Conservation (phyloP, 1,140 invertebrate species). For the Drosophila neocordata region DNA sequence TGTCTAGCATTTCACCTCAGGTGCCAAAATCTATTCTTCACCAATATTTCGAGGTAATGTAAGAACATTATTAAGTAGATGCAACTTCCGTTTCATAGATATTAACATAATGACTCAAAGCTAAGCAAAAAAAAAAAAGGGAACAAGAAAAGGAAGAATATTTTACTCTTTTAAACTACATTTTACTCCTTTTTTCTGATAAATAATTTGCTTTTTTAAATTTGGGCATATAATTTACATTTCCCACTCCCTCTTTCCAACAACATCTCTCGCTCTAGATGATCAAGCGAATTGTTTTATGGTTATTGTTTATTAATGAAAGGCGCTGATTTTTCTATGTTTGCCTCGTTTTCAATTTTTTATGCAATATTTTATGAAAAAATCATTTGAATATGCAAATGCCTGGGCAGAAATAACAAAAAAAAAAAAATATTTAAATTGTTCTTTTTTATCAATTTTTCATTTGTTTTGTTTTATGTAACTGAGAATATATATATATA, state of each 20-base stretch:
- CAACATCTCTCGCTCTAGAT: neutral
- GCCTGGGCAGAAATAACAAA: slow-evolving; percentile 11
- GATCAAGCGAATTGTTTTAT: neutral
- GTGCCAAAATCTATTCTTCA: neutral
- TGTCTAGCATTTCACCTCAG: slow-evolving; percentile 6
- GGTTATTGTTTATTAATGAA: slow-evolving; percentile 41
- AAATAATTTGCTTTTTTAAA: too few species aligned
- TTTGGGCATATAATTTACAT: neutral
- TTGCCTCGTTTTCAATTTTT: slow-evolving; percentile 19
- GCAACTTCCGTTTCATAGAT: neutral
- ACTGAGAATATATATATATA: slow-evolving; percentile 47
- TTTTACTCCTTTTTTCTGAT: too few species aligned
- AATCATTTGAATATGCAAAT: slow-evolving; percentile 79
- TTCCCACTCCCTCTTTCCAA: neutral
- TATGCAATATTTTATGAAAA: slow-evolving; percentile 58
- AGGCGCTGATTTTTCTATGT: slow-evolving; percentile 54
- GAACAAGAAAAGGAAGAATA: too few species aligned
- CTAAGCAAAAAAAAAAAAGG: neutral
- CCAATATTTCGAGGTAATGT: neutral
- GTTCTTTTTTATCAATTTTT: slow-evolving; percentile 42
- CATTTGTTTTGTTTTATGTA: slow-evolving; percentile 57
- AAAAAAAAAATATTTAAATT: slow-evolving; percentile 25
- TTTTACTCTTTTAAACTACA: too few species aligned
- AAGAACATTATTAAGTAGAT: neutral
- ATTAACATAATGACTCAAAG: neutral